Conservation (phyloP, 2,797 vertebrate genomes). For the Chrosomus eos region DNA sequence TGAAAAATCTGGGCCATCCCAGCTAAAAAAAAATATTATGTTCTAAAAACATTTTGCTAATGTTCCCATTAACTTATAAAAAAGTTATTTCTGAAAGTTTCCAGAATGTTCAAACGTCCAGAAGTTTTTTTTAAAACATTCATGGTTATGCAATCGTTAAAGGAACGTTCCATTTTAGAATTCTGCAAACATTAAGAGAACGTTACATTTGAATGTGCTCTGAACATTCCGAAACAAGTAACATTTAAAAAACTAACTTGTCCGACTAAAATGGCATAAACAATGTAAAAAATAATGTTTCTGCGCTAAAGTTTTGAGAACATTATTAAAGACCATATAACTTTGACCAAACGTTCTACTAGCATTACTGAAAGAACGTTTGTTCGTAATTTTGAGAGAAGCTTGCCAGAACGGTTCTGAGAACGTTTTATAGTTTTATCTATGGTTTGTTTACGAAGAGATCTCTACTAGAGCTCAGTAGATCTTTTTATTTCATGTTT, state of each 20-base stretch:
- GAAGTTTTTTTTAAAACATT: background rate
- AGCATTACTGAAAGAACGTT: background rate
- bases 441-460: background rate
- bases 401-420: background rate
- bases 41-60: background rate
- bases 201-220: background rate
- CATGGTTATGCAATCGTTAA: background rate
- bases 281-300: background rate
- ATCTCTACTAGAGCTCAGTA: background rate
- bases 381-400: background rate
- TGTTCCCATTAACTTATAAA: background rate
- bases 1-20: background rate
- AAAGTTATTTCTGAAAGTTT: background rate
- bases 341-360: background rate
- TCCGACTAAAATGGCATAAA: background rate
- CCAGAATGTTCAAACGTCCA: background rate
- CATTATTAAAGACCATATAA: background rate
- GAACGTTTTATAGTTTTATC: no score
- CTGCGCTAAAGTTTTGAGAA: background rate
- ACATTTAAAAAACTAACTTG: background rate
- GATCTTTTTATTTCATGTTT: background rate
- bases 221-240: background rate
- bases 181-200: background rate
- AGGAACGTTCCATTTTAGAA: background rate
- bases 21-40: background rate